These are phyloP conservation scores for Muscidifurax raptorellus DNA, from an alignment of 1,140 invertebrate species.

Conservation along the genomic window DNA sequence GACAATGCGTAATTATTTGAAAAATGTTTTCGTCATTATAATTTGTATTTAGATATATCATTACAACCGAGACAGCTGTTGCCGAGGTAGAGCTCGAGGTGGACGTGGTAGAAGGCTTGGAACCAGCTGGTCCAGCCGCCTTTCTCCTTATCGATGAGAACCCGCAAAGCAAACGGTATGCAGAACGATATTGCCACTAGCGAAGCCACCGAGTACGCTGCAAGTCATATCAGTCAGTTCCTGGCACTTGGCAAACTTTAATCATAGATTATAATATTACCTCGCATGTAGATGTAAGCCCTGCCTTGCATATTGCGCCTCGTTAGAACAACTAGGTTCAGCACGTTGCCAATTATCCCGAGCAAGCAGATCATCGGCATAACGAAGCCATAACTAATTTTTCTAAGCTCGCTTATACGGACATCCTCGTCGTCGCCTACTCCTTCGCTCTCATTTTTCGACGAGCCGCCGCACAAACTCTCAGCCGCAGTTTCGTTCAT, in stretches of 20 bases:
- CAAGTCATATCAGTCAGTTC: slow-evolving; percentile 12
- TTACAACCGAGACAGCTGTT: slow-evolving; percentile 82
- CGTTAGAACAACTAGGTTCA: slow-evolving; percentile 84
- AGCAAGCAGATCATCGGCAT: slow-evolving; percentile 82
- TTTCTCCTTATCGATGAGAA: slow-evolving; percentile 80
- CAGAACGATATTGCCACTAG: slow-evolving; percentile 84
- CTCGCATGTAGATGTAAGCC: slow-evolving; percentile 87
- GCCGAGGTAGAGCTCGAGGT: slow-evolving; percentile 84
- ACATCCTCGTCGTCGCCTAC: slow-evolving; percentile 74
- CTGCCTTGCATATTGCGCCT: slow-evolving; percentile 85
- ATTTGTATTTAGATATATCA: background rate
- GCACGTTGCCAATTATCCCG: slow-evolving; percentile 84
- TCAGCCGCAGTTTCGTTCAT: background rate
- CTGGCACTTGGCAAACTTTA: slow-evolving; percentile 35
- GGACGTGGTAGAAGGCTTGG: slow-evolving; percentile 84
- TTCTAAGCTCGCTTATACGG: slow-evolving; percentile 78
- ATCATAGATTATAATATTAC: slow-evolving; percentile 69
- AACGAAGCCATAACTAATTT: slow-evolving; percentile 83
- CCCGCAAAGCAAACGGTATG: slow-evolving; percentile 82
- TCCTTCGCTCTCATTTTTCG: slow-evolving; percentile 1
- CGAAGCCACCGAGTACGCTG: slow-evolving; percentile 84
- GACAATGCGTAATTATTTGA: background rate
- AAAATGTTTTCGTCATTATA: background rate
- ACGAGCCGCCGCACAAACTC: background rate
- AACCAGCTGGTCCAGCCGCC: slow-evolving; percentile 80